Conservation (phyloP, 2,113 vertebrate species). For the Arenaria interpres region DNA sequence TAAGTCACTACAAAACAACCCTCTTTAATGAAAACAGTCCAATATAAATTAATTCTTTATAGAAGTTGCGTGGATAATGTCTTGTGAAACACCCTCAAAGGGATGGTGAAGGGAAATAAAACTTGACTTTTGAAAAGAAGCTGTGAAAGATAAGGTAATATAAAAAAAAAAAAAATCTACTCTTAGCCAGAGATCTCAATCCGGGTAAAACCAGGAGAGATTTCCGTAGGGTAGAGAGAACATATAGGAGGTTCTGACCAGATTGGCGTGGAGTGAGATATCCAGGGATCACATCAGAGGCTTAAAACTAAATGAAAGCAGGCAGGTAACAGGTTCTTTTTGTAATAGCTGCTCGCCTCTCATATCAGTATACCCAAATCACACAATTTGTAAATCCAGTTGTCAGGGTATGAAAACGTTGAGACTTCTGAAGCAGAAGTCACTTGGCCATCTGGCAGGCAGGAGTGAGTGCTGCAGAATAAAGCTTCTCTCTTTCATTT, state of each 20-base stretch:
- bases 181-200: neutral
- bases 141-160: neutral
- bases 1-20: neutral
- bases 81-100: neutral
- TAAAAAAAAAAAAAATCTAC: neutral
- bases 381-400: neutral
- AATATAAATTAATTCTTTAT: neutral
- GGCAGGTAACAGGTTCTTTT: neutral
- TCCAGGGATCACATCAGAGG: neutral
- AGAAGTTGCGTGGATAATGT: neutral
- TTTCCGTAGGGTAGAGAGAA: neutral
- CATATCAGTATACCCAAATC: neutral
- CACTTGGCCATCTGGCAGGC: slow-evolving; percentile 14
- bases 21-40: neutral
- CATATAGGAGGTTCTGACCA: neutral
- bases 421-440: slow-evolving; percentile 4
- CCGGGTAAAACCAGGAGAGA: neutral
- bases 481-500: neutral
- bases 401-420: neutral
- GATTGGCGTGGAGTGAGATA: neutral
- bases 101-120: neutral
- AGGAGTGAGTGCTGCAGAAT: neutral
- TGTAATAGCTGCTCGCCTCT: neutral
- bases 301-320: neutral
- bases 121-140: neutral